Conservation (phyloP, 1,140 invertebrate genomes). For the Pantala flavescens region DNA sequence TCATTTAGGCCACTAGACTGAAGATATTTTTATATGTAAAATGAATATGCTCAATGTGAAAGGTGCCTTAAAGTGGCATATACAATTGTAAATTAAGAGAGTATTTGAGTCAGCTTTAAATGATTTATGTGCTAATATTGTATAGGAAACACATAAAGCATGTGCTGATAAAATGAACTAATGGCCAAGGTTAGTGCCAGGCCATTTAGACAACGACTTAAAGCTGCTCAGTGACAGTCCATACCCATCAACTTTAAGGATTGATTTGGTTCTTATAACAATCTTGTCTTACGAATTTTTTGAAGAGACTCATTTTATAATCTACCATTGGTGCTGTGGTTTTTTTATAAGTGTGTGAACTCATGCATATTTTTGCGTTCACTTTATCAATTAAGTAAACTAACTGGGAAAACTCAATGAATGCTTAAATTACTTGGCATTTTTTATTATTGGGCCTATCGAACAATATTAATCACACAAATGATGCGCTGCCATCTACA, state of each 20-base stretch:
- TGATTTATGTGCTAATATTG: background rate
- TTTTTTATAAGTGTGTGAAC: constrained; percentile 4
- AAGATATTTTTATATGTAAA: background rate
- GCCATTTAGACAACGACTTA: constrained; percentile 2
- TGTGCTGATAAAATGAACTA: background rate
- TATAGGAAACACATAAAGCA: background rate
- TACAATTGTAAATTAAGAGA: background rate
- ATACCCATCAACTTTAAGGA: background rate
- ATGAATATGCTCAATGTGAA: constrained; percentile 7
- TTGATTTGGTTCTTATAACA: background rate
- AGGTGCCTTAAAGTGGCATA: background rate
- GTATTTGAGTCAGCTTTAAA: background rate
- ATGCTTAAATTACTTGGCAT: constrained; percentile 10
- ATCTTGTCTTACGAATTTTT: background rate
- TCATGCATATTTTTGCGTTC: constrained; percentile 6
- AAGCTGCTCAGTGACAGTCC: background rate
- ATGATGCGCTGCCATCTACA: background rate
- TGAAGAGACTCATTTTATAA: background rate
- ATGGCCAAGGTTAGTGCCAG: background rate
- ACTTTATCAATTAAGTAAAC: background rate
- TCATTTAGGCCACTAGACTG: background rate
- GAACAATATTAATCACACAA: constrained; percentile 8
- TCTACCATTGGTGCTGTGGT: constrained; percentile 4
- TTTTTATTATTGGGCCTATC: background rate
- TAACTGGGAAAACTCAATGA: constrained; percentile 9